Percentiles rank a stretch among this genome's conserved stretches.
Conservation (phyloP, 2,797 vertebrate genomes). For the Lithobates sylvaticus region DNA sequence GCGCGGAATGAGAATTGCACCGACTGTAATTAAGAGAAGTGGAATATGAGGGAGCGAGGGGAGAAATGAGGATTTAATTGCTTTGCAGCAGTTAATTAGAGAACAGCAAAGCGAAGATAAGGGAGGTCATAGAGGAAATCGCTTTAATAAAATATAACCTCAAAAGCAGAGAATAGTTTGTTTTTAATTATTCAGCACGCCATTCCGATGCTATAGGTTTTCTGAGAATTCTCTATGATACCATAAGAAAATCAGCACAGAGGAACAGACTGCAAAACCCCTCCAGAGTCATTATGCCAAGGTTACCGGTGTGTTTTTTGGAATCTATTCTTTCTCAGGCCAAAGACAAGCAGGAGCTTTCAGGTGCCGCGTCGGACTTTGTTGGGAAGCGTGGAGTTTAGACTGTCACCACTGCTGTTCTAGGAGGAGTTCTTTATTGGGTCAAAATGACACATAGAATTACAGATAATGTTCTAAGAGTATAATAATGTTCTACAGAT, state of each 20-base stretch:
- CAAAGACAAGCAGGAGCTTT: background rate
- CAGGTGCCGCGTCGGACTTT: background rate
- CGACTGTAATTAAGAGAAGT: slow-evolving; percentile 50
- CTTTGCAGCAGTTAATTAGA: slow-evolving; percentile 58
- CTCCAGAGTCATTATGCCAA: background rate
- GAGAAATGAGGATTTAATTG: slow-evolving; percentile 54
- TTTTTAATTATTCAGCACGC: slow-evolving; percentile 48
- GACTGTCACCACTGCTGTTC: background rate
- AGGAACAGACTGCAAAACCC: background rate
- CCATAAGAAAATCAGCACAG: background rate
- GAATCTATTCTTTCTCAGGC: background rate
- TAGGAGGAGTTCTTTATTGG: background rate
- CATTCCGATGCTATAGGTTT: slow-evolving; percentile 35
- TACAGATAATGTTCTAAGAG: background rate
- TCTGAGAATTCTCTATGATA: slow-evolving; percentile 4
- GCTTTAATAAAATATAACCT: slow-evolving; percentile 53
- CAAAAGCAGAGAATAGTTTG: slow-evolving; percentile 38
- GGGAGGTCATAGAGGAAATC: slow-evolving; percentile 44
- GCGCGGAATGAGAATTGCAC: slow-evolving; percentile 1
- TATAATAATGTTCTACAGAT: no score
- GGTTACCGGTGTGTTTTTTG: background rate
- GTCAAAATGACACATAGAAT: background rate
- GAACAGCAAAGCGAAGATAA: slow-evolving; percentile 51
- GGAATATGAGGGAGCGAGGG: slow-evolving; percentile 27
- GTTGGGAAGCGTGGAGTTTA: no score